These are phyloP conservation scores for Huso huso DNA, from an alignment of 2,797 vertebrate species.

Conservation along the genomic window DNA sequence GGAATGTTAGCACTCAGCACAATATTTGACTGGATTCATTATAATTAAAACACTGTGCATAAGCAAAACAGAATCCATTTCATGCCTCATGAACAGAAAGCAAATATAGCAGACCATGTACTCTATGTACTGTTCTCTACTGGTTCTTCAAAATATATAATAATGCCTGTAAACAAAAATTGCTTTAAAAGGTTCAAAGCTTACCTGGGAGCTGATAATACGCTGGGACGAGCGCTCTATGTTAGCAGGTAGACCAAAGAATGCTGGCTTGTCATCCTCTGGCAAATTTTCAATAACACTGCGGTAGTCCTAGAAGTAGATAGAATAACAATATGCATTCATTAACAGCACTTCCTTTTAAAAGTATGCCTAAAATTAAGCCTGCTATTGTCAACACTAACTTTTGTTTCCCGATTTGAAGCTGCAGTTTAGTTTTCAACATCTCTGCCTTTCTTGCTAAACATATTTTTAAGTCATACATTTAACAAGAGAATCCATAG, in stretches of 20 bases:
- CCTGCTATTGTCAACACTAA: no score
- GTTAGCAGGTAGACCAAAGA: constrained; percentile 91
- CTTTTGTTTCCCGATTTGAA: no score
- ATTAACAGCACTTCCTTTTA: no score
- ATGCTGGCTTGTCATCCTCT: constrained; percentile 86
- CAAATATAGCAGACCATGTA: no score
- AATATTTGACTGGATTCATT: constrained; percentile 12
- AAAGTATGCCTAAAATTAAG: no score
- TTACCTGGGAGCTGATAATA: constrained; percentile 85
- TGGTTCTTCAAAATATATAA: background rate
- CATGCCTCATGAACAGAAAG: no score
- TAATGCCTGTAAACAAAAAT: constrained; percentile 8
- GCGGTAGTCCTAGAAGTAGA: constrained; percentile 74
- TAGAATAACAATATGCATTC: no score
- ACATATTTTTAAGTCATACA: no score
- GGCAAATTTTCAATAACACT: constrained; percentile 80
- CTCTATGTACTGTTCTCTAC: no score
- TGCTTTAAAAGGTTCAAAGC: background rate
- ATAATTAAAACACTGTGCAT: constrained; percentile 1
- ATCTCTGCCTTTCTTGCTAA: no score
- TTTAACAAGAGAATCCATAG: no score
- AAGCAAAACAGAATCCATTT: background rate
- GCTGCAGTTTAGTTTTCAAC: no score
- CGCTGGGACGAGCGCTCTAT: constrained; percentile 87
- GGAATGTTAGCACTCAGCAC: constrained; percentile 26